Evolutionary conservation across 2,888 invertebrate species (phyloP).

Genomic region (Patella depressa): DNA sequence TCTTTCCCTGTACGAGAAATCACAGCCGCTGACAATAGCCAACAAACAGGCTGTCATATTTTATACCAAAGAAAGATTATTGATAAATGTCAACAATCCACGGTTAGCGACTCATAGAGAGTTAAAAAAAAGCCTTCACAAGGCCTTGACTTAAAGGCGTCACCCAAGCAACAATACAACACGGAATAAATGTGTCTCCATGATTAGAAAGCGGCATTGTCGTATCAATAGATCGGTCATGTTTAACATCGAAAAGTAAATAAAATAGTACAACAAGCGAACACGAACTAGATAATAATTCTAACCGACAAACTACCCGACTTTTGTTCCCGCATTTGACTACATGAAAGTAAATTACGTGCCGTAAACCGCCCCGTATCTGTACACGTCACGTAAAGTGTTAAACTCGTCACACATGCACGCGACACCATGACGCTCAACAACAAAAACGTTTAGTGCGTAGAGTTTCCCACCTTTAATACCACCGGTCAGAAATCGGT

Average conservation of each 20-base stretch:
- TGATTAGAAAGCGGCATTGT: not conserved
- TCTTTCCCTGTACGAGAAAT: too few species aligned
- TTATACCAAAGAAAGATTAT: too few species aligned
- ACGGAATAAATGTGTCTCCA: not conserved
- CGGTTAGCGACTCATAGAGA: not conserved
- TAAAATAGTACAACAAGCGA: not conserved
- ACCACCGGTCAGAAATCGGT: too few species aligned
- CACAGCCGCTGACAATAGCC: too few species aligned
- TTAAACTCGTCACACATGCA: slow-evolving; percentile 2
- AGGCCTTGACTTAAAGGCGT: slow-evolving; percentile 8
- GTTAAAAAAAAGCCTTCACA: not conserved
- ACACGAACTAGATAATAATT: not conserved
- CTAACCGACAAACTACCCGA: not conserved
- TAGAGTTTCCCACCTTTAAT: too few species aligned
- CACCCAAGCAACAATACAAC: not conserved
- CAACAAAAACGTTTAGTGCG: not conserved
- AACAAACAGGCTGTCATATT: too few species aligned
- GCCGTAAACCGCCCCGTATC: not conserved
- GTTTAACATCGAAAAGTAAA: not conserved
- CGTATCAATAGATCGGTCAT: not conserved
- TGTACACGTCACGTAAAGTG: slow-evolving; percentile 3
- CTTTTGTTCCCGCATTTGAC: not conserved
- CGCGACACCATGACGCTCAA: not conserved
- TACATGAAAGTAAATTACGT: not conserved
- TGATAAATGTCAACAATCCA: too few species aligned